Percentiles rank a stretch among this genome's conserved stretches.
These are phyloP conservation scores for Perizoma affinitatum DNA, from an alignment of 2,888 invertebrate species.

Conservation along the genomic window DNA sequence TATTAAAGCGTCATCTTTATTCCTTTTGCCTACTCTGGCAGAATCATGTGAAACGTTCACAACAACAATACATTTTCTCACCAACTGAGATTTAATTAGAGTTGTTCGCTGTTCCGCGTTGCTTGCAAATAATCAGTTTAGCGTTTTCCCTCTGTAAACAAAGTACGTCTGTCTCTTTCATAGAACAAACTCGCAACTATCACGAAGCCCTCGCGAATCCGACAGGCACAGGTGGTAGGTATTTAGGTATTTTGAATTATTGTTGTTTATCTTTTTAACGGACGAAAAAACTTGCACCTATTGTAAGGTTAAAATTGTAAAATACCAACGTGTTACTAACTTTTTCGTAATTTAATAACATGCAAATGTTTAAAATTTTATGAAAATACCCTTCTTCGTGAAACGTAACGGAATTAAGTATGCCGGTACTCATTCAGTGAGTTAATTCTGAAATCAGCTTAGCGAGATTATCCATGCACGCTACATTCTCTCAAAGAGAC, in stretches of 20 bases:
- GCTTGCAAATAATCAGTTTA: conserved; percentile 51
- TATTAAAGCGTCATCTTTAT: not conserved
- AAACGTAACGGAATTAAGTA: conserved; percentile 25
- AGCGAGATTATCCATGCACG: conserved; percentile 6
- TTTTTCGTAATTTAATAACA: conserved; percentile 39
- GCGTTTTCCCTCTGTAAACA: conserved; percentile 23
- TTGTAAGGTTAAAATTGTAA: conserved; percentile 31
- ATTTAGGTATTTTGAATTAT: conserved; percentile 23
- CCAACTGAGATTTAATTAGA: conserved; percentile 57
- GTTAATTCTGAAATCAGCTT: conserved; percentile 15
- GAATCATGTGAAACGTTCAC: conserved; percentile 21
- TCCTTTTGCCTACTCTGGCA: not conserved
- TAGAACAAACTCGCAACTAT: conserved; percentile 35
- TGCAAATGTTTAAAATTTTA: conserved; percentile 37
- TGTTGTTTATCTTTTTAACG: conserved; percentile 31
- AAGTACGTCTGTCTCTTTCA: conserved; percentile 41
- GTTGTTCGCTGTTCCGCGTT: conserved; percentile 50
- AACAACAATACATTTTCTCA: conserved; percentile 44
- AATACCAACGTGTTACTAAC: conserved; percentile 33
- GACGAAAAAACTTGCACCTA: conserved; percentile 11
- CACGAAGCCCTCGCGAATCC: conserved; percentile 13
- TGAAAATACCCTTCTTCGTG: conserved; percentile 33
- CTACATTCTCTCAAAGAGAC: not conserved
- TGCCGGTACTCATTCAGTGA: conserved; percentile 19
- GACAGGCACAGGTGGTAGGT: conserved; percentile 6